Evolutionary conservation across 2,888 invertebrate genomes (phyloP).

Genomic region (Oligia latruncula): DNA sequence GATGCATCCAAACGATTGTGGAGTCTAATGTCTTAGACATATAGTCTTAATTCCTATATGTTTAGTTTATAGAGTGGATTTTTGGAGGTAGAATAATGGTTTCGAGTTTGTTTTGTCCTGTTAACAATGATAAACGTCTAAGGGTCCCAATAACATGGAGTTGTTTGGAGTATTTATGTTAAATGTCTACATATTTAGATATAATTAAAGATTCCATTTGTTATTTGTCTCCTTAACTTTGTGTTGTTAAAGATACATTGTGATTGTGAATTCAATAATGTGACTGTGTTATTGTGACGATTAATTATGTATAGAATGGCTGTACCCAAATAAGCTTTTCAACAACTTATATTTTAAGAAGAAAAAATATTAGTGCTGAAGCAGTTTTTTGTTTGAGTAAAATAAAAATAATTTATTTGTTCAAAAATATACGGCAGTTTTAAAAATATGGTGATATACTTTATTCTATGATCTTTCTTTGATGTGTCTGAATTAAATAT

Average conservation of each 20-base stretch:
- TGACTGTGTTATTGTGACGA: slow-evolving; percentile 21
- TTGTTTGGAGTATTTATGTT: slow-evolving; percentile 44
- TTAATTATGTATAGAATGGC: slow-evolving; percentile 17
- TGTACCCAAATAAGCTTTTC: slow-evolving; percentile 27
- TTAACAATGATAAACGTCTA: slow-evolving; percentile 49
- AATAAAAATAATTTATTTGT: background rate
- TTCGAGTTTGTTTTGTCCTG: slow-evolving; percentile 43
- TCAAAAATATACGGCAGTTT: background rate
- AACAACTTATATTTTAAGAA: background rate
- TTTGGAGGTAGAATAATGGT: slow-evolving; percentile 57
- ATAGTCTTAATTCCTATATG: slow-evolving; percentile 54
- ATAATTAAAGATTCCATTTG: slow-evolving; percentile 26
- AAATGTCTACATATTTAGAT: slow-evolving; percentile 32
- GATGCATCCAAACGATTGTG: slow-evolving; percentile 78
- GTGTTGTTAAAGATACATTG: slow-evolving; percentile 21
- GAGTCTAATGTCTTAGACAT: slow-evolving; percentile 62
- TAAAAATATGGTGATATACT: background rate
- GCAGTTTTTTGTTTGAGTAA: background rate
- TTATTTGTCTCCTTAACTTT: slow-evolving; percentile 24
- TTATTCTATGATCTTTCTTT: background rate
- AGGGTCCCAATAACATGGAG: slow-evolving; percentile 40
- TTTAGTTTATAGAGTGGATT: slow-evolving; percentile 72
- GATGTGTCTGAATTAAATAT: too few species aligned
- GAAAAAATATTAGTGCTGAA: background rate
- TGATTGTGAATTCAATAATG: slow-evolving; percentile 17